Base-by-base conservation (phyloP, 2,888 invertebrate species). In the Meandrusa payeni region DNA sequence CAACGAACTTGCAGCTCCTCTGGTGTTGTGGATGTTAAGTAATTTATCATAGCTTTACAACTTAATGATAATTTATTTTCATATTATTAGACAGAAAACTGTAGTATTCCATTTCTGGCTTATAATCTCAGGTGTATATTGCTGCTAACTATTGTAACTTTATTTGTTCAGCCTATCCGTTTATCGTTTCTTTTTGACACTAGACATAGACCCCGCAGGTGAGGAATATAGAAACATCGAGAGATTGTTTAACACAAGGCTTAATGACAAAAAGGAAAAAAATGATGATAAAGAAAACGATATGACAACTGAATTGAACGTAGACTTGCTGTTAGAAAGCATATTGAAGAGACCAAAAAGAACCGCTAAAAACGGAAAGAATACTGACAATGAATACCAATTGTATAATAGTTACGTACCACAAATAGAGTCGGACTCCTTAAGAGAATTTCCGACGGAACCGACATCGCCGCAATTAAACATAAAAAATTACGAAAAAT, bases 341-440 rank as follows among this genome's bases (percentile, higher is more conserved):
- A 23, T 13, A 22, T 13, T 36, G 11, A n/a, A 13, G 2, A 29
- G 42, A 26, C 9, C 17, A 1, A 31, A 31, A 13, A 17, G 42
- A 20, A 28, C 31, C 9, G 2, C 12, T 2, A 6, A 24, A 5
- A n/a, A n/a, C n/a, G 9, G 6, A 13, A 12, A 10, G 9, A 23
- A 19, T 5, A 5, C 6, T 6, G 13, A 31, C n/a, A 12, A 24
- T 5, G 29, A 37, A 10, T 31, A 37, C 9, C 29, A 37, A 19
- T 19, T 43, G n/a, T 43, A 29, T 28, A 31, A 7, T 9, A 31
- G 26, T 19, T 31, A 43, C 31, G 19, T 37, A 9, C 42, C 42
- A 13, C 12, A 43, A 37, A 17, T 11, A 13, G 42, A 31, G 2
- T 19, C 26, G 5, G 24, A 23, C 9, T 7, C 19, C 7, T 4